Percentiles rank a stretch among this genome's conserved stretches.
These are phyloP conservation scores for Crioceris asparagi DNA, from an alignment of 2,888 invertebrate species.

Conservation along the genomic window DNA sequence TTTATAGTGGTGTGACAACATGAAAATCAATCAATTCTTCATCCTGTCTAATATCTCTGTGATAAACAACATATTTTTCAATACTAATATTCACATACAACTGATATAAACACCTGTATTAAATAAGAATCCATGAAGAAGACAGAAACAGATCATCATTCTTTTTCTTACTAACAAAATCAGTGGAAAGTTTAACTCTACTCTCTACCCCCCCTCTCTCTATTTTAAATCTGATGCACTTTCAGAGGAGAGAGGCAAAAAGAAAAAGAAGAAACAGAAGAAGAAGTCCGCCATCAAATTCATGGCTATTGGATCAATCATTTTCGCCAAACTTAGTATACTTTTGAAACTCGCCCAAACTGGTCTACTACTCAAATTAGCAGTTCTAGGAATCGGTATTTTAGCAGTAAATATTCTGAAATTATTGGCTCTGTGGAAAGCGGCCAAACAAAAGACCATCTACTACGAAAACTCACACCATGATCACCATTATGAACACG, in stretches of 20 bases:
- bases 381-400: constrained; percentile 58
- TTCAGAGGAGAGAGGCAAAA: constrained; percentile 38
- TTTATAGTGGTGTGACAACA: too few species aligned
- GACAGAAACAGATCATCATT: too few species aligned
- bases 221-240: constrained; percentile 11
- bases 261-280: constrained; percentile 58
- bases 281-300: constrained; percentile 57
- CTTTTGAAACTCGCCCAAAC: constrained; percentile 61
- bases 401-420: constrained; percentile 58
- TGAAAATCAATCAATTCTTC: too few species aligned
- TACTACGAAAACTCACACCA: constrained; percentile 77
- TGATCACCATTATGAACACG: constrained; percentile 62
- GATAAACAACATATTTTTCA: too few species aligned
- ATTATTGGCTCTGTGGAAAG: constrained; percentile 65
- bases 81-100: too few species aligned
- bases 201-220: too few species aligned
- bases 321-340: constrained; percentile 62
- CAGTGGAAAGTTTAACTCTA: too few species aligned
- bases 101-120: too few species aligned
- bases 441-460: constrained; percentile 58
- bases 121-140: too few species aligned
- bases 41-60: too few species aligned
- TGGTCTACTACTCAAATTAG: constrained; percentile 66
- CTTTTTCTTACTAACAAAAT: too few species aligned
- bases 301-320: constrained; percentile 52